Evolutionary conservation across 2,797 vertebrate species (phyloP).

Genomic region (Avahi laniger): DNA sequence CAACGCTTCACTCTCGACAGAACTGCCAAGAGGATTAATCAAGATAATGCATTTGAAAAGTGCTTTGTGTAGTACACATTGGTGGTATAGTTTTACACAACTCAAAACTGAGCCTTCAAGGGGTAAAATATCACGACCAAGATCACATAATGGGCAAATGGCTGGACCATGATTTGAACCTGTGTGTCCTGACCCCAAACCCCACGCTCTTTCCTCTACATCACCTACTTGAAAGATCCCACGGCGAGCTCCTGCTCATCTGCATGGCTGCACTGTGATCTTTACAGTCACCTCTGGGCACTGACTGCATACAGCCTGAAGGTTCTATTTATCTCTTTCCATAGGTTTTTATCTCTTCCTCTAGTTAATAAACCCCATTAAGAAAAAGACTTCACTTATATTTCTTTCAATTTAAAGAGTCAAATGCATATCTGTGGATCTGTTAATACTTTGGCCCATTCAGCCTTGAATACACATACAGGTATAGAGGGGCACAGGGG

Average conservation of each 20-base stretch:
- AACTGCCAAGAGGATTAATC: not conserved
- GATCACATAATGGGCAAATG: not conserved
- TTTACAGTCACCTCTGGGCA: not conserved
- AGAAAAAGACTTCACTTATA: not conserved
- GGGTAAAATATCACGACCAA: not conserved
- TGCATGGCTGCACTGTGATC: not conserved
- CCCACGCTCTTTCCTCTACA: not conserved
- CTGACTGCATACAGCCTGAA: not conserved
- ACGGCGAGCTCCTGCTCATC: not conserved
- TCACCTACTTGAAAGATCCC: not conserved
- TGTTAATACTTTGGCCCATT: not conserved
- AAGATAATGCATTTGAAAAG: not conserved
- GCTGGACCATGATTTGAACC: not conserved
- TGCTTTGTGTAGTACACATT: not conserved
- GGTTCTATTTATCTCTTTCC: not conserved
- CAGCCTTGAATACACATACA: not conserved
- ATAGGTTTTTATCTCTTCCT: not conserved
- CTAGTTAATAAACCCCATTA: not conserved
- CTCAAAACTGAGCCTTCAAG: not conserved
- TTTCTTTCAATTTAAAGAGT: not conserved
- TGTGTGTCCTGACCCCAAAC: not conserved
- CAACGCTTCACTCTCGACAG: constrained; percentile 17
- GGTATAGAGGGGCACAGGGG: not conserved
- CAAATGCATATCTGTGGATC: not conserved
- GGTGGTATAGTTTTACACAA: not conserved